phyloP scores from a whole-genome alignment of 92 coral and sea anemone genomes.

The Paramuricea clavata region DNA sequence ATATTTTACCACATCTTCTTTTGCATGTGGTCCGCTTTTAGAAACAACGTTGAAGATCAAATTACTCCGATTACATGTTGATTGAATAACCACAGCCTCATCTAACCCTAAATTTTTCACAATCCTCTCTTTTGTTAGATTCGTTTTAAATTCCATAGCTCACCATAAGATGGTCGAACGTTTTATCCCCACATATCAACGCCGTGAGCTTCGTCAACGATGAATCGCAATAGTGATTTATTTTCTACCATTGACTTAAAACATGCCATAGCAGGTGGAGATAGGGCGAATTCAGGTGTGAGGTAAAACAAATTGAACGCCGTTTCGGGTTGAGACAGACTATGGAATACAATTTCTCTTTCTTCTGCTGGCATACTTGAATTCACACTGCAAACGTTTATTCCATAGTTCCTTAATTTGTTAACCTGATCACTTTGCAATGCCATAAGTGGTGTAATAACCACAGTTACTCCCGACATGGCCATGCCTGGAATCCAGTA shows the following conservation, averaged over 20 bases:
- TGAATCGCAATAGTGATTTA: background rate
- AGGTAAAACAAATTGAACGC: background rate
- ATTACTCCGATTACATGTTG: background rate
- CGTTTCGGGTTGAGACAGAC: background rate
- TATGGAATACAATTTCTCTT: conserved; percentile 1
- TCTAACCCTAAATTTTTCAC: background rate
- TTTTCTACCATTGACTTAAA: background rate
- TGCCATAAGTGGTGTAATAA: conserved; percentile 23
- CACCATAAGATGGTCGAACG: background rate
- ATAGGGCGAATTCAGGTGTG: background rate
- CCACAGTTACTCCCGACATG: conserved; percentile 1
- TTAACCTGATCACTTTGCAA: conserved; percentile 4
- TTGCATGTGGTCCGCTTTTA: background rate
- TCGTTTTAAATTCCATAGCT: background rate
- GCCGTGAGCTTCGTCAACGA: background rate
- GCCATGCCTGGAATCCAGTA: conserved; percentile 23
- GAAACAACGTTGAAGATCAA: background rate
- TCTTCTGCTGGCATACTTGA: conserved; percentile 7
- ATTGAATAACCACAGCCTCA: background rate
- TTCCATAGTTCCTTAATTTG: background rate
- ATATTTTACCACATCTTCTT: background rate
- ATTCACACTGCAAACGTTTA: background rate
- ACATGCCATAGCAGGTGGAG: background rate
- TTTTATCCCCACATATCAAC: background rate
- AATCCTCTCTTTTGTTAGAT: background rate